Evolutionary conservation across 2,113 vertebrate species (phyloP).

Genomic region (Pedetes capensis): DNA sequence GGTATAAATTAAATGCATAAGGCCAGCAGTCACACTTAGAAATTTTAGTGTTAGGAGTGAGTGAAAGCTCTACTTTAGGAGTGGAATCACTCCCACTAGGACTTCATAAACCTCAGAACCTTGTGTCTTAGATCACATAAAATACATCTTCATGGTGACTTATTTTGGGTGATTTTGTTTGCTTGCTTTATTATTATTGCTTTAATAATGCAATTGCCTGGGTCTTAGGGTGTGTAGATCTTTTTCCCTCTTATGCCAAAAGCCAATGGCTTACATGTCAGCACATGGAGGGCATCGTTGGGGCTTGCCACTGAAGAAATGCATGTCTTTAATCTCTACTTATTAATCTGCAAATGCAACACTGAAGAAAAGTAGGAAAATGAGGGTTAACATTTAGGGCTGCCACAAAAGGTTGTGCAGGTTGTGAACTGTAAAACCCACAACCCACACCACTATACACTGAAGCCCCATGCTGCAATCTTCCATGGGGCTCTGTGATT

Average conservation of each 20-base stretch:
- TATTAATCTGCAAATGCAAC: not conserved
- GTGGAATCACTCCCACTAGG: not conserved
- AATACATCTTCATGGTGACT: not conserved
- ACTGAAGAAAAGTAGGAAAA: not conserved
- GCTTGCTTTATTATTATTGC: conserved; percentile 7
- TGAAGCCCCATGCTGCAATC: not conserved
- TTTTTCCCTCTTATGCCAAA: not conserved
- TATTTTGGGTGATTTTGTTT: not conserved
- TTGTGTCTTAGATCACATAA: not conserved
- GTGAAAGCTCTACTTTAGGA: not conserved
- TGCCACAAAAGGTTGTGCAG: not conserved
- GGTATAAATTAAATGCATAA: conserved; percentile 39
- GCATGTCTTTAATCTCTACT: not conserved
- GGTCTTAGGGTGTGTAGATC: not conserved
- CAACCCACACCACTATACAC: not conserved
- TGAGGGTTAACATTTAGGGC: not conserved
- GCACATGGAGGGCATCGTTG: not conserved
- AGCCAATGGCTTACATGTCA: not conserved
- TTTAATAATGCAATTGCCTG: conserved; percentile 27
- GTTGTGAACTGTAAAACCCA: not conserved
- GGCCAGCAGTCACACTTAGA: conserved; percentile 11
- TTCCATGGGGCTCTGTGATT: not conserved
- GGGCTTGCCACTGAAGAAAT: not conserved
- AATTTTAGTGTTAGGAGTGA: not conserved
- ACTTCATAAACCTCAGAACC: conserved; percentile 29